Evolutionary conservation across 2,888 invertebrate genomes (phyloP), one percentile per base, ranked within the genome.

Genomic region (Leucozona laternaria): DNA sequence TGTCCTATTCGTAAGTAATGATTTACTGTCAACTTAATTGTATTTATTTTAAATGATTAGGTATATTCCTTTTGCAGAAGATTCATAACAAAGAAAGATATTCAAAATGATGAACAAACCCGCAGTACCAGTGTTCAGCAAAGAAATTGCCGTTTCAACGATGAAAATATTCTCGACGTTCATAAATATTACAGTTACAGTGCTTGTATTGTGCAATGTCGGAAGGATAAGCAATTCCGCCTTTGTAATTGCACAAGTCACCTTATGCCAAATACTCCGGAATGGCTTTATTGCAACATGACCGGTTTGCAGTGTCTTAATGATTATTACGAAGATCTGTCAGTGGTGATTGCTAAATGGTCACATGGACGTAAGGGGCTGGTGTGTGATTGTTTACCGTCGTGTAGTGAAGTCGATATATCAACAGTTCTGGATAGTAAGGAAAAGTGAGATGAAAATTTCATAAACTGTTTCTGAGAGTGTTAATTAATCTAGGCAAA

Each of bases 121-220:
- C 93, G 93, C 1, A 94, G 94, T 64, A 95, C 96, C 0, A 94
- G 94, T 8, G 92, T 95, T 0, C 90, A 93, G 10, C 95, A 96
- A 90, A 94, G 97, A 10, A 95, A 95, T 60, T 97, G 97, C 89
- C 94, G 95, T 11, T 96, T 96, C 90, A 93, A 94, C 57, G 93
- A 95, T 78, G 97, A 97, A 91, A 95, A 95, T 71, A 90, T 90
- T 55, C 92, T 94, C 11, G 93, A 94, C 31, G 93, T 96, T 0
- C 95, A 95, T 90, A 93, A 94, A 0, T 93, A 93, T 79, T 96
- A 96, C 90, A 96, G 96, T 57, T 96, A 95, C 90, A 96, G 95
- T 89, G 95, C 96, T 0, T 97, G 96, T 89, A 94, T 94, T 0
- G 95, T 96, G 0, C 95, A 95, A 77, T 96, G 96, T 88, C 93